Conservation (phyloP, 2,888 invertebrate genomes). For the Xestia rhomboidea region DNA sequence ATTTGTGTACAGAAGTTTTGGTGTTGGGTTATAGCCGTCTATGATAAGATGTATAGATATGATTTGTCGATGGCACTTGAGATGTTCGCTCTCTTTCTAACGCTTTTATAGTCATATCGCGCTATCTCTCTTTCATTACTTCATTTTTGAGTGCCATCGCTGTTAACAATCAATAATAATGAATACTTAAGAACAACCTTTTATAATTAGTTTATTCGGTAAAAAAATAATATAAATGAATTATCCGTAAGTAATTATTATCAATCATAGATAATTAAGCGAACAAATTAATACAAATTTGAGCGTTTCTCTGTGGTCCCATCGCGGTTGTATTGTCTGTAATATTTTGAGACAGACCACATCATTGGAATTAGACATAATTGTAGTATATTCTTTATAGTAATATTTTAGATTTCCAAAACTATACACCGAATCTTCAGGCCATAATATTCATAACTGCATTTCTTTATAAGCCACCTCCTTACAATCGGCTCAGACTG, state of each 20-base stretch:
- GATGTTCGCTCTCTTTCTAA: slow-evolving; percentile 4
- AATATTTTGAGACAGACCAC: slow-evolving; percentile 48
- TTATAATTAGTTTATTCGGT: slow-evolving; percentile 8
- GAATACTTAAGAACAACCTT: slow-evolving; percentile 23
- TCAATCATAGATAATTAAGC: slow-evolving; percentile 18
- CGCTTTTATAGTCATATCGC: neutral
- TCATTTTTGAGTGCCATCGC: neutral
- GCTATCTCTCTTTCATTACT: neutral
- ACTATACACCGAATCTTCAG: slow-evolving; percentile 49
- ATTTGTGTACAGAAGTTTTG: slow-evolving; percentile 49
- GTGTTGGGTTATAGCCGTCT: slow-evolving; percentile 33
- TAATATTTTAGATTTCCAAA: slow-evolving; percentile 34
- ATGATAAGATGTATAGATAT: slow-evolving; percentile 37
- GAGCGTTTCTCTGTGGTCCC: slow-evolving; percentile 66
- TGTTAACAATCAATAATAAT: slow-evolving; percentile 7
- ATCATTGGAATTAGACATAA: slow-evolving; percentile 9
- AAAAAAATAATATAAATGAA: neutral
- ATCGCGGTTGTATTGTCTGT: slow-evolving; percentile 36
- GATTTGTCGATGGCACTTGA: slow-evolving; percentile 5
- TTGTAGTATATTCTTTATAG: slow-evolving; percentile 33
- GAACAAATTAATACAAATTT: slow-evolving; percentile 46
- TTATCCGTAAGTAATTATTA: slow-evolving; percentile 18
- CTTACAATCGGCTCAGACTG: slow-evolving; percentile 15
- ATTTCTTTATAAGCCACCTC: slow-evolving; percentile 21
- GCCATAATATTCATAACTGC: slow-evolving; percentile 42